Evolutionary conservation across 2,797 vertebrate genomes (phyloP).

Genomic region (Rhinophrynus dorsalis): DNA sequence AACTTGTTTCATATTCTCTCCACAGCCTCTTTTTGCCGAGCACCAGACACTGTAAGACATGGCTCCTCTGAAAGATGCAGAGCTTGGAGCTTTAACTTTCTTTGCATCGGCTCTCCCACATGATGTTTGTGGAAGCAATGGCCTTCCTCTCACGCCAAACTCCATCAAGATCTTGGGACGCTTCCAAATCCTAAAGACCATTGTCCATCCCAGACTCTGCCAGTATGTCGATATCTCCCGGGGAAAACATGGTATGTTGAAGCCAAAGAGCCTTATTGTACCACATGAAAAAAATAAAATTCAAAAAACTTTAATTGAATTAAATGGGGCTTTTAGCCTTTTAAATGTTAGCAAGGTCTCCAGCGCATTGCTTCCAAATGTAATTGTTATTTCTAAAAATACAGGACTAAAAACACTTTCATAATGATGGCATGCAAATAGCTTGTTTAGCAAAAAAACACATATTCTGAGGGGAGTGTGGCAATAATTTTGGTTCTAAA

Average conservation of each 20-base stretch:
- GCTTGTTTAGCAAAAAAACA: too few species aligned
- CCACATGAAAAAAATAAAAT: too few species aligned
- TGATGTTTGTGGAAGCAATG: slow-evolving; percentile 97
- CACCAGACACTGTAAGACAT: slow-evolving; percentile 60
- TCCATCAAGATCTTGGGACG: slow-evolving; percentile 97
- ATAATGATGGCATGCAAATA: too few species aligned
- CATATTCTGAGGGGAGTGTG: too few species aligned
- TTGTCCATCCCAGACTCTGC: slow-evolving; percentile 91
- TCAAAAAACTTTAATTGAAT: too few species aligned
- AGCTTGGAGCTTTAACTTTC: slow-evolving; percentile 94
- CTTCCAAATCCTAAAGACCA: slow-evolving; percentile 95
- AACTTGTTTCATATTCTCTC: not conserved
- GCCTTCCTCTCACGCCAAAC: slow-evolving; percentile 95
- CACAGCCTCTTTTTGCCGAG: not conserved
- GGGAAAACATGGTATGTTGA: slow-evolving; percentile 89
- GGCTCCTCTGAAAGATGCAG: slow-evolving; percentile 86
- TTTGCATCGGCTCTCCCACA: slow-evolving; percentile 97
- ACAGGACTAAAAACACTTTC: too few species aligned
- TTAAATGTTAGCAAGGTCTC: too few species aligned
- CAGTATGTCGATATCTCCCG: slow-evolving; percentile 95
- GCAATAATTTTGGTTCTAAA: too few species aligned
- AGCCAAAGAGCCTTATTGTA: too few species aligned
- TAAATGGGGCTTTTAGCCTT: too few species aligned
- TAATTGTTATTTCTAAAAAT: too few species aligned
- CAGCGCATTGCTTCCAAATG: too few species aligned